Evolutionary conservation across 2,797 vertebrate species (phyloP).

Genomic region (Argyrosomus regius): DNA sequence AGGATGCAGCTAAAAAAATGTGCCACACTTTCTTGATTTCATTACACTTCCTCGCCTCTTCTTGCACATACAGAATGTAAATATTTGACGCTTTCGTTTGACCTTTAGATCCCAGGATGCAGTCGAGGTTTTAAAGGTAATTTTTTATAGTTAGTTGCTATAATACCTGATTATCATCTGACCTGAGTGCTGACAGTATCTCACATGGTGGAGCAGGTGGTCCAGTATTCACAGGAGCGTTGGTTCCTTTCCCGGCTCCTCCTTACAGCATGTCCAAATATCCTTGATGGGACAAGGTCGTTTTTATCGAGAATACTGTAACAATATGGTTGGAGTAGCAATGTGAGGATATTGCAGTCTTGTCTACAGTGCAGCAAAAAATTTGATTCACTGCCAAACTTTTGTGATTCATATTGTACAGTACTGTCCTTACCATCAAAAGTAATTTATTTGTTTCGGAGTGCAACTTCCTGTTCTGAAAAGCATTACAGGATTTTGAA

Average conservation of each 20-base stretch:
- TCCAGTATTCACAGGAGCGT: not conserved
- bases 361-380: conserved; percentile 1
- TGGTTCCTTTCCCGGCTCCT: conserved; percentile 29
- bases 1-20: not conserved
- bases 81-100: conserved; percentile 9
- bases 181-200: conserved; percentile 22
- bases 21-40: not conserved
- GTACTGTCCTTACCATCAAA: not conserved
- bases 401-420: not conserved
- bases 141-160: conserved; percentile 10
- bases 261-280: conserved; percentile 6
- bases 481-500: too few relatives aligned
- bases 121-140: conserved; percentile 30
- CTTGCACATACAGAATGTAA: not conserved
- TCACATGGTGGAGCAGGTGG: conserved; percentile 21
- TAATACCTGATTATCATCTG: conserved; percentile 39
- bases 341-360: not conserved
- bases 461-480: too few relatives aligned
- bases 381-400: not conserved
- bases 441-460: not conserved
- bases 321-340: not conserved
- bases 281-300: conserved; percentile 29
- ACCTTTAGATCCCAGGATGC: conserved; percentile 23
- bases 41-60: conserved; percentile 8
- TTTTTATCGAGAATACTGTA: not conserved